These are phyloP conservation scores for Oceanodroma tethys DNA, from an alignment of 2,113 vertebrate genomes.

Conservation along the genomic window DNA sequence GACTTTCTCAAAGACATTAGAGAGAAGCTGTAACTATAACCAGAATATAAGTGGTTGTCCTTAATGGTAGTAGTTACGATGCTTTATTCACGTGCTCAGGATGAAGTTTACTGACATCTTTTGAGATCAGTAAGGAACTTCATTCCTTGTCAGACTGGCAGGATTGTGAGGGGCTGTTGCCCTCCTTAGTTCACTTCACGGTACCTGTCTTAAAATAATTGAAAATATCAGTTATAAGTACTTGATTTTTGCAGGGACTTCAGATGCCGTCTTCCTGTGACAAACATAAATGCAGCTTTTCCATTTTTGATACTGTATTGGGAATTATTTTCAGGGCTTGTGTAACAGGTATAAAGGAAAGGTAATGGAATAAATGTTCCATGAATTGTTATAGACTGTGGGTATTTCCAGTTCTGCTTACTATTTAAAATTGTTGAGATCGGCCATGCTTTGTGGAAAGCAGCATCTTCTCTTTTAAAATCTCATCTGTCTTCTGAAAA, in stretches of 20 bases:
- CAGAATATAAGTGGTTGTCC: background rate
- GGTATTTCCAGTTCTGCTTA: background rate
- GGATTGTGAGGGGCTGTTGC: background rate
- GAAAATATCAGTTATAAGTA: background rate
- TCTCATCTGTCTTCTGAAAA: background rate
- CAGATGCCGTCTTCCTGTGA: background rate
- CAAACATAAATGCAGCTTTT: background rate
- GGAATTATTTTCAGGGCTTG: background rate
- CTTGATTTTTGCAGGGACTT: accelerated
- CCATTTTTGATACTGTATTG: background rate
- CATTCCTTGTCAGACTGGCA: background rate
- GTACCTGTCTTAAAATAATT: background rate
- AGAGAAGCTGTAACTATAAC: background rate
- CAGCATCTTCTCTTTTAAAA: background rate
- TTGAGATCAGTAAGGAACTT: background rate
- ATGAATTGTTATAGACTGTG: background rate
- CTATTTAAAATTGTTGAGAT: background rate
- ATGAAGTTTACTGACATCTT: background rate
- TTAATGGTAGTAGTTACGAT: background rate
- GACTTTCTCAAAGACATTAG: background rate
- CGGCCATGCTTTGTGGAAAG: background rate
- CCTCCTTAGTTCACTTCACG: background rate
- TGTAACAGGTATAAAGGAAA: background rate
- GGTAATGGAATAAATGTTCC: background rate
- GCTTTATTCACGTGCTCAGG: background rate